These are phyloP conservation scores for Oncorhynchus kisutch DNA, from an alignment of 2,113 vertebrate genomes.

Conservation along the genomic window DNA sequence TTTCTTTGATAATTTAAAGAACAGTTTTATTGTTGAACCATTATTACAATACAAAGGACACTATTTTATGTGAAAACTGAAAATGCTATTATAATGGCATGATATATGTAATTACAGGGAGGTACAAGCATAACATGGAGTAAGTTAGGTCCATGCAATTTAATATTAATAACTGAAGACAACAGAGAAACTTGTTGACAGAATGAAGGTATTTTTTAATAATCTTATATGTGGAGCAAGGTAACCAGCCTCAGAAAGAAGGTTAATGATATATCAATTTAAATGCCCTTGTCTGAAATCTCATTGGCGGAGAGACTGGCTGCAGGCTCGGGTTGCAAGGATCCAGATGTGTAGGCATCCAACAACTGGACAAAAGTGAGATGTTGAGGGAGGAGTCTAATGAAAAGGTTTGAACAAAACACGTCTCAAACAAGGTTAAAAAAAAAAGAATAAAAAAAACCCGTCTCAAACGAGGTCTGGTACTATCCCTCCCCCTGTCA, in stretches of 20 bases:
- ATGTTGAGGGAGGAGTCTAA: constrained; percentile 14
- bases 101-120: too few relatives aligned
- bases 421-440: too few relatives aligned
- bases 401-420: constrained; percentile 16
- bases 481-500: neutral
- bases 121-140: too few relatives aligned
- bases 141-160: too few relatives aligned
- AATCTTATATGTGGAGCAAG: neutral
- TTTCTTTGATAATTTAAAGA: too few relatives aligned
- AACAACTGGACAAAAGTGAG: constrained; percentile 61
- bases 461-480: neutral
- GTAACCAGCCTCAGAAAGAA: constrained; percentile 11
- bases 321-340: neutral
- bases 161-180: too few relatives aligned
- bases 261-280: constrained; percentile 27
- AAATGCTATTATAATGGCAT: too few relatives aligned
- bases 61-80: too few relatives aligned
- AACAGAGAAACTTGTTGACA: too few relatives aligned
- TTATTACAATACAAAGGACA: too few relatives aligned
- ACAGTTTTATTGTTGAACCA: too few relatives aligned
- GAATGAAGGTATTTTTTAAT: neutral
- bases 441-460: too few relatives aligned
- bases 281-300: constrained; percentile 29
- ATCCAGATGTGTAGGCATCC: constrained; percentile 23
- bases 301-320: constrained; percentile 45